Evolutionary conservation across 53 echinoderm and acorn worm species (phyloP), one percentile per base, ranked within the genome.

Genomic region (Glandiceps talaboti): DNA sequence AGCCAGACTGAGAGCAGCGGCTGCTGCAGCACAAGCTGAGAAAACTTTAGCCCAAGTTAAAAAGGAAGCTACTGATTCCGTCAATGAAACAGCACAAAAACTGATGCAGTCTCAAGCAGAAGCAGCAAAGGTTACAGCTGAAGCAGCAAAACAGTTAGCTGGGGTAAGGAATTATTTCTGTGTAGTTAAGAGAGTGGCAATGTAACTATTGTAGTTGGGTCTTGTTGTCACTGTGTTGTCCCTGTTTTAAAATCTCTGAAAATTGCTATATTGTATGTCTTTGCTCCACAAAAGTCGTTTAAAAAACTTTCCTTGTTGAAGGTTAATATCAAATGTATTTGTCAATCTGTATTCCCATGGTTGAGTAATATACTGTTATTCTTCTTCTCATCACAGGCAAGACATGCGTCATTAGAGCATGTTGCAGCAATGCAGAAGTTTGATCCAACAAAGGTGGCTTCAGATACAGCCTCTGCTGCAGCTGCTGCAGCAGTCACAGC

Each of bases 71-170:
- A 74, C 92, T 27, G 85, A 88, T 29, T 78, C 86, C 31, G 81
- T 79, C 29, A 87, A 76, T 28, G 89, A 87, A 31, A 83, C 87
- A 14, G 86, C 94, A 26, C 86, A 86, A 26, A 84, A 85, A 74
- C 74, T 95, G 30, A 76, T 95, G 29, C 82, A 92, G 82, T 90
- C 92, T 0, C 95, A 95, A 83, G 95, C 90, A 14, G 95, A 95
- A 45, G 92, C 91, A n/a, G 92, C 95, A 10, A 88, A 82, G 76
- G 86, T 88, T 1, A 95, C 95, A 14, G 95, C 95, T 28, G 92
- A 95, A 83, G 95, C 95, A 30, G 95, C 95, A 26, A 95, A 87
- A 74, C 90, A 92, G 28, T 75, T 95, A 27, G 92, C 92, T 29
- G 91, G 92, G 90, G 95, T 95, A 73, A 74, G 82, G 26, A 10